Conservation (phyloP, 2,888 invertebrate species). For the Apamea crenata region DNA sequence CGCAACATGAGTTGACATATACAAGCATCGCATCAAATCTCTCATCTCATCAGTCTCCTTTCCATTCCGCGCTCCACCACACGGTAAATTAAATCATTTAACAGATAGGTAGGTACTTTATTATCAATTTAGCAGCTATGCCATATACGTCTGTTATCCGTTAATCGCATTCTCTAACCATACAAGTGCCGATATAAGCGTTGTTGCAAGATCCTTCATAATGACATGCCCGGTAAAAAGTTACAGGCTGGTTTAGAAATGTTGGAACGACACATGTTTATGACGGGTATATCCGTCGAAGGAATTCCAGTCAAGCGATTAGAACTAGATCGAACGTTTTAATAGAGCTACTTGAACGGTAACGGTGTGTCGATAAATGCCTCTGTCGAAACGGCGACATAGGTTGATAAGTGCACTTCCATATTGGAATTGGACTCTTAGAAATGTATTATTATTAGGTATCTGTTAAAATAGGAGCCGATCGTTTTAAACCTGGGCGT, state of each 20-base stretch:
- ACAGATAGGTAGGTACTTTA: constrained; percentile 12
- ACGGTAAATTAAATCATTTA: constrained; percentile 53
- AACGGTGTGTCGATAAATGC: constrained; percentile 50
- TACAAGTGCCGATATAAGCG: constrained; percentile 26
- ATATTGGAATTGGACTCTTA: constrained; percentile 29
- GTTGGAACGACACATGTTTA: constrained; percentile 39
- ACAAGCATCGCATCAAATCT: constrained; percentile 1
- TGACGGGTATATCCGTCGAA: constrained; percentile 40
- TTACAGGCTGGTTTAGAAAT: constrained; percentile 27
- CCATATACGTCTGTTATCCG: constrained; percentile 40
- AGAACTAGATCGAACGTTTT: constrained; percentile 52
- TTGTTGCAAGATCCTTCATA: constrained; percentile 51
- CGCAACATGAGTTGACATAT: constrained; percentile 16
- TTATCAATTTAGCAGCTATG: constrained; percentile 49
- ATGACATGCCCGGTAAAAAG: constrained; percentile 25
- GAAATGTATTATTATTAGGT: constrained; percentile 26
- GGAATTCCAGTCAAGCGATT: constrained; percentile 48
- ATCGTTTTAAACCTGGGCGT: not conserved
- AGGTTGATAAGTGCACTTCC: constrained; percentile 32
- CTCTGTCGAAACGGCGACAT: constrained; percentile 54
- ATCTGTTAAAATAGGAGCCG: constrained; percentile 9
- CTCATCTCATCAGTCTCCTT: constrained; percentile 19
- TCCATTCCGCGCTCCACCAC: constrained; percentile 6
- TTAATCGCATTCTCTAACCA: constrained; percentile 49
- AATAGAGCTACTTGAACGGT: constrained; percentile 28